Base-by-base conservation (phyloP, 2,888 invertebrate species). In the Eucera pruinosa region DNA sequence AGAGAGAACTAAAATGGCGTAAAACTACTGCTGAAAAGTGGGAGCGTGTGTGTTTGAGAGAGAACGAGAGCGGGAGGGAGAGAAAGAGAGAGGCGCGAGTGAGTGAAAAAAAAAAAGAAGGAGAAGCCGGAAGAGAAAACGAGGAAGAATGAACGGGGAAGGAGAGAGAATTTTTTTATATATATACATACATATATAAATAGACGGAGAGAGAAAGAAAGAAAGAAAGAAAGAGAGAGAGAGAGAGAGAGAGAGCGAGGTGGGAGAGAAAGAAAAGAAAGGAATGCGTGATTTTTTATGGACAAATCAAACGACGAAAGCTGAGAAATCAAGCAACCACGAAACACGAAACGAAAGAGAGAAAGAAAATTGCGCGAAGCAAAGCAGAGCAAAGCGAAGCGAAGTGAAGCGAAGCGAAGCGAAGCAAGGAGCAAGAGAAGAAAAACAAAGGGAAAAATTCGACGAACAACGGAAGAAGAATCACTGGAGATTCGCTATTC, bases 401-500 rank as follows among this genome's bases (percentile, higher is more conserved):
- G n/a, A n/a, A n/a, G n/a, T n/a, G n/a, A n/a, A n/a, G n/a, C n/a
- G n/a, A n/a, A n/a, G n/a, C n/a, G n/a, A n/a, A n/a, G n/a, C 18
- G 50, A 45, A 11, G 50, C 45, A 60, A 23, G 43, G 33, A 45
- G n/a, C 54, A 45, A 71, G 81, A 48, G 15, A 50, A 52, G 23
- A 23, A 15, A 43, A 23, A 18, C 20, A 57, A 15, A 15, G 20
- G 15, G 18, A 11, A 52, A 30, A 2, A 11, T 0, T 15, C 15
- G 15, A 15, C n/a, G 18, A 43, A 20, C 15, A 13, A 54, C 3
- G 5, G 30, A 39, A 47, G n/a, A 43, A 67, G 74, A 81, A 85
- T 85, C 85, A 72, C 75, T 83, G 81, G 74, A 83, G 83, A 85
- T 85, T 81, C 84, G 81, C 81, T 85, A 85, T 82, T 83, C 85